phyloP scores from a whole-genome alignment of 2,113 vertebrate species.

The Trochalopteron elliotii region DNA sequence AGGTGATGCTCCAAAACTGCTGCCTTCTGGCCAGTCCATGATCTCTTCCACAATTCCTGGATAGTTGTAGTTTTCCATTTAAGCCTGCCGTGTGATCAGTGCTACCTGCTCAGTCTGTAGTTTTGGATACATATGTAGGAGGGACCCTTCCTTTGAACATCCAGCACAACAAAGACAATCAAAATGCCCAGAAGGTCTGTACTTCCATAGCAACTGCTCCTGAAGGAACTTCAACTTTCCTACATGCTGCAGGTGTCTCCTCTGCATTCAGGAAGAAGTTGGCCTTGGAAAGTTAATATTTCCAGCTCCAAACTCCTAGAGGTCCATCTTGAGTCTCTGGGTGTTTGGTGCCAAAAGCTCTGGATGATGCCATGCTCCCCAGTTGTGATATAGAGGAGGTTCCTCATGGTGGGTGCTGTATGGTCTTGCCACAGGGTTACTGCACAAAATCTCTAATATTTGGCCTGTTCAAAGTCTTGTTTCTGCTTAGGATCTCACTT shows the following conservation, averaged over 20 bases:
- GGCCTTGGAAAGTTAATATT: neutral
- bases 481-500: neutral
- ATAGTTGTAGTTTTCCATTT: neutral
- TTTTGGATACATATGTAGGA: neutral
- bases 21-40: neutral
- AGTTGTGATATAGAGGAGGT: no score
- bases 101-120: no score
- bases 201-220: neutral
- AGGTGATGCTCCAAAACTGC: neutral
- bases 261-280: neutral
- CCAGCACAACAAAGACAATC: neutral
- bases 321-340: fast-evolving
- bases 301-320: neutral
- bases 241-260: neutral
- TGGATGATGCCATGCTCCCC: neutral
- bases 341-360: neutral
- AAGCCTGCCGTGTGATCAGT: neutral
- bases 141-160: neutral
- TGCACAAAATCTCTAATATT: neutral
- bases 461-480: neutral
- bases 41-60: neutral
- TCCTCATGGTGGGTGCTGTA: neutral
- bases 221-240: neutral
- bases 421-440: neutral
- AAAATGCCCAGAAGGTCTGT: neutral